Evolutionary conservation across 2,888 invertebrate genomes (phyloP), one percentile per base, ranked within the genome.

Genomic region (Apodemia zela): DNA sequence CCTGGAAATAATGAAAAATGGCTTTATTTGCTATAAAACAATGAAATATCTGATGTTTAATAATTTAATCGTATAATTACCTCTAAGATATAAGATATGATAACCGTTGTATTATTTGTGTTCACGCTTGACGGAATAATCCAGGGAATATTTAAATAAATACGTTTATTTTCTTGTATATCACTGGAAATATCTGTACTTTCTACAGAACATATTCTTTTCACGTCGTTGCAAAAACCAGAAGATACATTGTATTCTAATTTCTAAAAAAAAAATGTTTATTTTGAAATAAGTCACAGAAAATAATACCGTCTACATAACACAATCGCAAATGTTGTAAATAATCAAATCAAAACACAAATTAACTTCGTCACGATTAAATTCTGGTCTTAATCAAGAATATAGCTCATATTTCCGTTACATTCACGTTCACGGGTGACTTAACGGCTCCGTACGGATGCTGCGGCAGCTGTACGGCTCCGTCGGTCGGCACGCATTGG

Each of bases 101-200:
- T 77, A 62, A 90, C 76, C 80, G 86, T 84, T 11, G 82, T 77
- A 59, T 84, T 75, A 47, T 62, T 66, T 25, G 77, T 63, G 70
- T 85, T 73, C 47, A 84, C 69, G 68, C 82, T 87, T 21, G 88
- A 81, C n/a, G 89, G 86, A 33, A 74, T 66, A 17, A 80, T 62
- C 66, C 80, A 74, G 6, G 90, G 90, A 67, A 89, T 78, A 64
- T 83, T 80, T 79, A 90, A 81, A n/a, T 71, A 69, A 45, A 89
- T 72, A 33, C 70, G 66, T 67, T 77, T 82, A 21, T 73, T 72
- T 73, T 88, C 86, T 7, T 76, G 74, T 45, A 72, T 70, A 10
- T 74, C 68, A 38, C 74, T 76, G n/a, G 73, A 71, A 62, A 86
- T 75, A 45, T 81, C 75, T 47, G 71, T 80, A 64, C 77, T 72